Percentiles rank a stretch among this genome's conserved stretches.
phyloP scores from a whole-genome alignment of 1,140 invertebrate species.

The Kradibia gibbosae region DNA sequence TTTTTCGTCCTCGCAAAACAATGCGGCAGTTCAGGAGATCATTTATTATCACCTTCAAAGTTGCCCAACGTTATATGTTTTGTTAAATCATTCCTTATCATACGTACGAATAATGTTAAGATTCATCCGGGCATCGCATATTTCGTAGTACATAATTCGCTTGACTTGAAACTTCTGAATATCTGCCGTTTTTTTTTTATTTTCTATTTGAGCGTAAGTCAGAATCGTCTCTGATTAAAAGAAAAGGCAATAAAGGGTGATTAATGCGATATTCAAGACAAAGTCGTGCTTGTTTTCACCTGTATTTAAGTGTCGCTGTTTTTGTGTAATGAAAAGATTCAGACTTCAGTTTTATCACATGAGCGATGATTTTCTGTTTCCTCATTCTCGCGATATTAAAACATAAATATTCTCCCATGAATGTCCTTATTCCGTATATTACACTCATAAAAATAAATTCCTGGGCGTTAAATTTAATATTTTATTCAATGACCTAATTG shows the following conservation, averaged over 20 bases:
- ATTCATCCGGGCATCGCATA: not conserved
- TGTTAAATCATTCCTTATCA: not conserved
- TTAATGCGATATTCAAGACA: slow-evolving; percentile 28
- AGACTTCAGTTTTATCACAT: slow-evolving; percentile 22
- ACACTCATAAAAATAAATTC: not conserved
- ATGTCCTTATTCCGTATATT: not conserved
- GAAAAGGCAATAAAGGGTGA: slow-evolving; percentile 39
- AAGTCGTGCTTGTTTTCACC: not conserved
- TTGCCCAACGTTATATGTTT: not conserved
- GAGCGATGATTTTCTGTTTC: slow-evolving; percentile 17
- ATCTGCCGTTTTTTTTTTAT: not conserved
- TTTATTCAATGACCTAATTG: too few relatives aligned
- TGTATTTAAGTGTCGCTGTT: not conserved
- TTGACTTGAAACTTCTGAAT: not conserved
- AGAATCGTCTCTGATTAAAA: slow-evolving; percentile 15
- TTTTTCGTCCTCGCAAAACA: not conserved
- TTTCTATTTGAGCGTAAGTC: not conserved
- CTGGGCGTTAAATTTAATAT: not conserved
- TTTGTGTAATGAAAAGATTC: slow-evolving; percentile 34
- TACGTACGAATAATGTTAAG: not conserved
- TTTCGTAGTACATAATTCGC: slow-evolving; percentile 8
- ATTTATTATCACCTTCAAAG: slow-evolving; percentile 9
- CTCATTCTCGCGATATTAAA: not conserved
- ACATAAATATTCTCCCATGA: not conserved
- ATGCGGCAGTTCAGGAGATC: not conserved